A percentile compares a stretch with the other conserved stretches of the same genome.
These are phyloP conservation scores for Ochlodes sylvanus DNA, from an alignment of 2,888 invertebrate species.

Conservation along the genomic window DNA sequence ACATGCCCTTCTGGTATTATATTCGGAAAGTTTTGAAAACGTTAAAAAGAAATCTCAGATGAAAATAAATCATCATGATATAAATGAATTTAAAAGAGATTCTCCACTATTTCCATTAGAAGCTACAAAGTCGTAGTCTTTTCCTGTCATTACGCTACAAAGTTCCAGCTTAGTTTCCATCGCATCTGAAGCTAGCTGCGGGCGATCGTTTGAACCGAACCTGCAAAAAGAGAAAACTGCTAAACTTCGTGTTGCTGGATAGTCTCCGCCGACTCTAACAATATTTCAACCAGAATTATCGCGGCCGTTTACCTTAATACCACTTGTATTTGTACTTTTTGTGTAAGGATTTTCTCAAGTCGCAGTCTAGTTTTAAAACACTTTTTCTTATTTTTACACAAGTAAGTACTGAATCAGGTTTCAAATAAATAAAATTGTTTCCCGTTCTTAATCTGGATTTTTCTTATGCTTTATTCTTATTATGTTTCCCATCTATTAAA, in stretches of 20 bases:
- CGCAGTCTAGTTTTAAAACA: conserved; percentile 36
- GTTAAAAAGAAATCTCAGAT: no score
- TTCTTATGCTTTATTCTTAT: no score
- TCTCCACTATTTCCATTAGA: background rate
- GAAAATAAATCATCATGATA: no score
- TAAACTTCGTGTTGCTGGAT: conserved; percentile 43
- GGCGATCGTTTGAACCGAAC: conserved; percentile 35
- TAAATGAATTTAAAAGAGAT: no score
- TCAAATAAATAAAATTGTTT: no score
- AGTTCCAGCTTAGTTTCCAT: conserved; percentile 35
- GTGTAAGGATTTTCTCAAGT: conserved; percentile 17
- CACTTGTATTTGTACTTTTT: conserved; percentile 24
- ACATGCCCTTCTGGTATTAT: no score
- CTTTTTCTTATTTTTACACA: conserved; percentile 8
- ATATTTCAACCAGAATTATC: conserved; percentile 35
- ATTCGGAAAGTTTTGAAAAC: no score
- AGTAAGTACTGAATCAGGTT: background rate
- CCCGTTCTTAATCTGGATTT: no score
- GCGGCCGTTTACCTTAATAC: conserved; percentile 31
- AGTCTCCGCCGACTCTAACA: conserved; percentile 30
- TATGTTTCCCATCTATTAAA: no score
- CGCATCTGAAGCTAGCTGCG: conserved; percentile 31
- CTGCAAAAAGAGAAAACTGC: conserved; percentile 28
- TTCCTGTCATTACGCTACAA: conserved; percentile 24
- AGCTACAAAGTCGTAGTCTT: background rate